A percentile compares a stretch with the other conserved stretches of the same genome.
phyloP scores from a whole-genome alignment of 2,113 vertebrate genomes.

The Rana temporaria region DNA sequence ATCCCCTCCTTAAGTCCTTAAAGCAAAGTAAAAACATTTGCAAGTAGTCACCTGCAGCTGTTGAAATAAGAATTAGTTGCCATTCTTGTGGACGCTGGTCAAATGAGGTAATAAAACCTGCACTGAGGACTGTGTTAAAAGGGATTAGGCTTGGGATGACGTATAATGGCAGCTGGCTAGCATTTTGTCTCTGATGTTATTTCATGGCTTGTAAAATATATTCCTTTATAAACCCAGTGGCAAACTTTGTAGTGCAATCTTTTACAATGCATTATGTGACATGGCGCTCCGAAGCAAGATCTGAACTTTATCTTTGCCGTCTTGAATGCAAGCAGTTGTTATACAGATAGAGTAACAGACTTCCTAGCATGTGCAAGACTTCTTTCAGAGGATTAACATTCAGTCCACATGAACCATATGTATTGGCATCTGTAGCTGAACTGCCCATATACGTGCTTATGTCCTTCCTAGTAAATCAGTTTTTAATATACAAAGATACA shows the following conservation, averaged over 20 bases:
- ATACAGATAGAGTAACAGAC: slow-evolving; percentile 31
- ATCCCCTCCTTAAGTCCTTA: slow-evolving; percentile 7
- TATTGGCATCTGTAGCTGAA: neutral
- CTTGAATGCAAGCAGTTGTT: slow-evolving; percentile 35
- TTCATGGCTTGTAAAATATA: slow-evolving; percentile 55
- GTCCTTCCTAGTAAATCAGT: too few relatives aligned
- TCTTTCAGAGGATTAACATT: slow-evolving; percentile 28
- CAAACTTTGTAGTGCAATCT: slow-evolving; percentile 40
- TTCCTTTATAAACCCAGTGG: slow-evolving; percentile 48
- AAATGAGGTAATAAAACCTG: slow-evolving; percentile 53
- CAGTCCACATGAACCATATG: slow-evolving; percentile 8
- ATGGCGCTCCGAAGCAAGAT: slow-evolving; percentile 31
- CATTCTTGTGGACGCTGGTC: slow-evolving; percentile 40
- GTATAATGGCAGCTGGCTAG: slow-evolving; percentile 47
- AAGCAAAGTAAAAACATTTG: slow-evolving; percentile 45
- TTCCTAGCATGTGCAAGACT: slow-evolving; percentile 30
- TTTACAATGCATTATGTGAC: slow-evolving; percentile 36
- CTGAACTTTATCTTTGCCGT: slow-evolving; percentile 19
- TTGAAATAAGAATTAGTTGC: slow-evolving; percentile 54
- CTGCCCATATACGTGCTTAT: too few relatives aligned
- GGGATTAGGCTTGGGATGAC: slow-evolving; percentile 52
- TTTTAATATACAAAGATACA: too few relatives aligned
- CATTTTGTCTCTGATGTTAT: slow-evolving; percentile 53
- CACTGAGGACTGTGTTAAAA: slow-evolving; percentile 39
- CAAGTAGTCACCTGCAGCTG: slow-evolving; percentile 55